Conservation (phyloP, 2,113 vertebrate species). For the Entelurus aequoreus region DNA sequence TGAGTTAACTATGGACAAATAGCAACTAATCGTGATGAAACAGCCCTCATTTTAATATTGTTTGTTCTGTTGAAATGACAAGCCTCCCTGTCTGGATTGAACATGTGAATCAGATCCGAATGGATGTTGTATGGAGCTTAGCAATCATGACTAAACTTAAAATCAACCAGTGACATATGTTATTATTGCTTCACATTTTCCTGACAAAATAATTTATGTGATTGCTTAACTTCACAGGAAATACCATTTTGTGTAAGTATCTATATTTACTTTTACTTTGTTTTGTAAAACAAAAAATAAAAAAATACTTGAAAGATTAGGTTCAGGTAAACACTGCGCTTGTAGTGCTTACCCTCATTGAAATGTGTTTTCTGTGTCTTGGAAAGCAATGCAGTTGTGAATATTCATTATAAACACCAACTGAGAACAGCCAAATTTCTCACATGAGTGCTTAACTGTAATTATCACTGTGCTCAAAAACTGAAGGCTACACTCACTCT, state of each 20-base stretch:
- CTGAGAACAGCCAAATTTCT: conserved; percentile 22
- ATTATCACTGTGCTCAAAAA: conserved; percentile 14
- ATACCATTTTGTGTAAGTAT: conserved; percentile 21
- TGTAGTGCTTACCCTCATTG: conserved; percentile 10
- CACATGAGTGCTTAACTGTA: conserved; percentile 21
- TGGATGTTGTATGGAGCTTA: conserved; percentile 33
- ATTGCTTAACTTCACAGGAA: neutral
- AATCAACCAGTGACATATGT: conserved; percentile 48
- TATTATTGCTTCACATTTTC: neutral
- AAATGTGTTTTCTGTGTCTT: conserved; percentile 29
- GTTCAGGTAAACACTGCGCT: conserved; percentile 11
- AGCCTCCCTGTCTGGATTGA: conserved; percentile 21
- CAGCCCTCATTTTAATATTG: conserved; percentile 20
- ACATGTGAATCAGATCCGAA: neutral
- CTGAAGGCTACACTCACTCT: conserved; percentile 4
- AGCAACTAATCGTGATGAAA: conserved; percentile 16
- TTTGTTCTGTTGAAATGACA: conserved; percentile 26
- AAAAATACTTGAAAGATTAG: neutral
- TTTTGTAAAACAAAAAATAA: neutral
- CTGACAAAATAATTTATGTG: neutral
- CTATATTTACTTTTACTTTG: conserved; percentile 12
- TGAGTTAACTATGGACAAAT: too few species aligned
- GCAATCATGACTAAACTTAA: conserved; percentile 51
- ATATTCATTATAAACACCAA: conserved; percentile 48
- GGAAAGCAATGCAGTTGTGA: conserved; percentile 35